Percentiles rank a stretch among this genome's conserved stretches.
Evolutionary conservation across 2,888 invertebrate genomes (phyloP).

Genomic region (Clivina fossor): DNA sequence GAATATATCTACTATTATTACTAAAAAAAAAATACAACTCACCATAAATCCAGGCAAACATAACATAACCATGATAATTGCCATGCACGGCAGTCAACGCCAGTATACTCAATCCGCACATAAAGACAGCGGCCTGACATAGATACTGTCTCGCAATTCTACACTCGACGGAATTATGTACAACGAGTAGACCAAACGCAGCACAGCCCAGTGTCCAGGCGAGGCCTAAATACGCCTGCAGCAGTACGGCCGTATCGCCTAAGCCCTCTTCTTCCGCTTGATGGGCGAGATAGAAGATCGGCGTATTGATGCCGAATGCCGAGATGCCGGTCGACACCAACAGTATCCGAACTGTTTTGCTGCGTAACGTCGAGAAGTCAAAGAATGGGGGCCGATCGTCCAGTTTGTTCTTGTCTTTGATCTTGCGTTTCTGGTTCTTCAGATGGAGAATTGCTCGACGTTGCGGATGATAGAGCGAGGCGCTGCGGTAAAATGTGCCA

Average conservation of each 20-base stretch:
- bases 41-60: constrained; percentile 82
- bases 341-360: constrained; percentile 81
- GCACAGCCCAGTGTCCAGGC: constrained; percentile 83
- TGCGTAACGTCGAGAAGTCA: constrained; percentile 81
- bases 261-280: constrained; percentile 77
- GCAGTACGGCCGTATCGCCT: constrained; percentile 52
- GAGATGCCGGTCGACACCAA: constrained; percentile 77
- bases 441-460: constrained; percentile 83
- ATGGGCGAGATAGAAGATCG: constrained; percentile 79
- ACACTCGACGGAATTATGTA: constrained; percentile 81
- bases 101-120: constrained; percentile 75
- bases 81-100: constrained; percentile 77
- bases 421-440: constrained; percentile 83
- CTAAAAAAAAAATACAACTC: constrained; percentile 41
- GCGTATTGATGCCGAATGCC: constrained; percentile 83
- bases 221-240: constrained; percentile 76
- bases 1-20: too few relatives aligned
- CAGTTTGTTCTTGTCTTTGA: constrained; percentile 74
- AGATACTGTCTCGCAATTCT: constrained; percentile 83
- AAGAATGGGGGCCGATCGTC: constrained; percentile 84
- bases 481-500: constrained; percentile 85
- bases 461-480: constrained; percentile 86
- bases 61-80: constrained; percentile 73
- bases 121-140: constrained; percentile 77
- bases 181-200: constrained; percentile 79